phyloP scores from a whole-genome alignment of 1,140 invertebrate genomes.

The Cydia splendana region DNA sequence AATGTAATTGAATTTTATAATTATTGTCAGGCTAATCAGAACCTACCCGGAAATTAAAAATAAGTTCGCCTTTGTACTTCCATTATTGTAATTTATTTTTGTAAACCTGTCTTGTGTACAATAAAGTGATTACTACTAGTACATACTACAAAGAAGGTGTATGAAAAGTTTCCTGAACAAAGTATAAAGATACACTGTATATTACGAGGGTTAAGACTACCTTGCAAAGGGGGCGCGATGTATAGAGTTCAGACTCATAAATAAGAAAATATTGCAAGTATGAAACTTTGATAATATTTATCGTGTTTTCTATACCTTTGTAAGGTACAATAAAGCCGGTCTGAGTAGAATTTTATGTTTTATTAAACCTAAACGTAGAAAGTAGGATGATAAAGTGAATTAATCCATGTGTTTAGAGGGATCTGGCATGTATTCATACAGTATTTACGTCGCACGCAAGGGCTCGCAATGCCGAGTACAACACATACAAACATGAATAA shows the following conservation, averaged over 20 bases:
- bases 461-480: not conserved
- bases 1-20: no score
- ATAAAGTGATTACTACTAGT: no score
- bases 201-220: not conserved
- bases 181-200: not conserved
- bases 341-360: not conserved
- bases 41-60: slow-evolving; percentile 22
- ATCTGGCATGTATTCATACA: slow-evolving; percentile 1
- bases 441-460: slow-evolving; percentile 9
- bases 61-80: no score
- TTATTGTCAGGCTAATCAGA: no score
- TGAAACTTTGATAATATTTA: slow-evolving; percentile 14
- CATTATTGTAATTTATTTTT: no score
- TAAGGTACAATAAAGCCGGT: not conserved
- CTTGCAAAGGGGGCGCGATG: slow-evolving; percentile 1
- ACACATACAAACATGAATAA: slow-evolving; percentile 18
- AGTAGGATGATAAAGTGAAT: not conserved
- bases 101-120: no score
- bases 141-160: not conserved
- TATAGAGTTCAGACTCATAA: slow-evolving; percentile 15
- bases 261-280: slow-evolving; percentile 14
- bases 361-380: not conserved
- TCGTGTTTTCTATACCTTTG: slow-evolving; percentile 1
- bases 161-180: slow-evolving; percentile 36
- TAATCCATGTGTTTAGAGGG: not conserved